Percentiles rank a stretch among this genome's conserved stretches.
phyloP scores from a whole-genome alignment of 2,888 invertebrate genomes.

The Aricia artaxerxes region DNA sequence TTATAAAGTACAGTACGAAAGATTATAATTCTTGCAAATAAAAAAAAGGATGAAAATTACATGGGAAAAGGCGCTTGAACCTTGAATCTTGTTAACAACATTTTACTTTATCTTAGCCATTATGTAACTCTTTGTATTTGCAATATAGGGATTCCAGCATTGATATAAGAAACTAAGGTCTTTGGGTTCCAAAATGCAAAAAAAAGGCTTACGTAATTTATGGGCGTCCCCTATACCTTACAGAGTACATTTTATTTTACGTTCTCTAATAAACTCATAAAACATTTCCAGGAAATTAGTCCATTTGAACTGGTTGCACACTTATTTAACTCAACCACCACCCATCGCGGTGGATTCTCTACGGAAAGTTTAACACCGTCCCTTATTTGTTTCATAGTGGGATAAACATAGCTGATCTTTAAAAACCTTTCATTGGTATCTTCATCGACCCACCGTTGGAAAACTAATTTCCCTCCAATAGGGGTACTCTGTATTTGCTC shows the following conservation, averaged over 20 bases:
- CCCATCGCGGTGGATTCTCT: conserved; percentile 51
- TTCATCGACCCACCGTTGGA: conserved; percentile 61
- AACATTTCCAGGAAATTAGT: conserved; percentile 57
- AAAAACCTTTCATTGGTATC: conserved; percentile 47
- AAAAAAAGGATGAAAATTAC: no score
- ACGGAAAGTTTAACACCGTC: conserved; percentile 47
- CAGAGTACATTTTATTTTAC: background rate
- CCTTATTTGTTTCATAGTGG: conserved; percentile 53
- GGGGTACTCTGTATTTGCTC: conserved; percentile 60
- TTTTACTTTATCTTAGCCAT: no score
- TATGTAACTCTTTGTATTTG: no score
- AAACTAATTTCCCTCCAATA: conserved; percentile 64
- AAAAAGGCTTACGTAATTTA: no score
- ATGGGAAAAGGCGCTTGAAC: no score
- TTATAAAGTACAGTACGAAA: no score
- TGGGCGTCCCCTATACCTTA: background rate
- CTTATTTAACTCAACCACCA: conserved; percentile 49
- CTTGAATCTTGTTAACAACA: no score
- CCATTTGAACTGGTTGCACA: conserved; percentile 51
- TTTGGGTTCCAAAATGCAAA: no score
- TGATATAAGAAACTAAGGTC: no score
- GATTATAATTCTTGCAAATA: no score
- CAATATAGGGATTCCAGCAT: no score
- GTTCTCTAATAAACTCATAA: conserved; percentile 44
- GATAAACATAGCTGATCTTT: conserved; percentile 62